Percentiles rank a stretch among this genome's conserved stretches.
Conservation (phyloP, 2,113 vertebrate genomes). For the Carettochelys insculpta region DNA sequence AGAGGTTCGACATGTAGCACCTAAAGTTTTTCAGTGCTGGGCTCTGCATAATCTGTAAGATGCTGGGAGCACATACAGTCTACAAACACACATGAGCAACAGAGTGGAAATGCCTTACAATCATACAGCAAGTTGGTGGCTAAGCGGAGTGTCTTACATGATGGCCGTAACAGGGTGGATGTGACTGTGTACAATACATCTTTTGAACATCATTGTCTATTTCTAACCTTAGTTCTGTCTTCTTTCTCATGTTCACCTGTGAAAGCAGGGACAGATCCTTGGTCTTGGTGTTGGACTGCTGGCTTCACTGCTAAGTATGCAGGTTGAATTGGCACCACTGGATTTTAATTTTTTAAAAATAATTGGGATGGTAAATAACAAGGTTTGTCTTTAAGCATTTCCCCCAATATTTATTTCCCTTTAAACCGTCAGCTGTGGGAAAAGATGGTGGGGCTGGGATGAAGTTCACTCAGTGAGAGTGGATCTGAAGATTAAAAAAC, state of each 20-base stretch:
- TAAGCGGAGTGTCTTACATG: too few species aligned
- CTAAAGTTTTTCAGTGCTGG: too few species aligned
- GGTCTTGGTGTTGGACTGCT: neutral
- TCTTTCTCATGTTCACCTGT: neutral
- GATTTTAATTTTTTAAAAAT: neutral
- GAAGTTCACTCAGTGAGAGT: neutral
- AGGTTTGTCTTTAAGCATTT: neutral
- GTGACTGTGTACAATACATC: neutral
- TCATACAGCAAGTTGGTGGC: accelerated
- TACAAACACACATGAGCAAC: accelerated
- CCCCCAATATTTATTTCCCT: neutral
- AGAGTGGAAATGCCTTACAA: neutral
- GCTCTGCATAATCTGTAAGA: too few species aligned
- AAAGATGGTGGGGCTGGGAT: neutral
- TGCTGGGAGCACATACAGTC: too few species aligned
- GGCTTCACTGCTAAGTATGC: neutral
- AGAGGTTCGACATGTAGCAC: too few species aligned
- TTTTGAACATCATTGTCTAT: neutral
- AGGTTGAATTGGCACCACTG: neutral
- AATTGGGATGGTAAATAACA: neutral
- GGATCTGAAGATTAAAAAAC: neutral
- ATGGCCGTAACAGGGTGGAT: neutral
- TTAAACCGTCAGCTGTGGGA: neutral
- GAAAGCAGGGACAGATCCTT: neutral
- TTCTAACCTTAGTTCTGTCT: neutral